Percentiles rank a stretch among this genome's conserved stretches.
Conservation (phyloP, 2,797 vertebrate genomes). For the Sorex maritimensis region DNA sequence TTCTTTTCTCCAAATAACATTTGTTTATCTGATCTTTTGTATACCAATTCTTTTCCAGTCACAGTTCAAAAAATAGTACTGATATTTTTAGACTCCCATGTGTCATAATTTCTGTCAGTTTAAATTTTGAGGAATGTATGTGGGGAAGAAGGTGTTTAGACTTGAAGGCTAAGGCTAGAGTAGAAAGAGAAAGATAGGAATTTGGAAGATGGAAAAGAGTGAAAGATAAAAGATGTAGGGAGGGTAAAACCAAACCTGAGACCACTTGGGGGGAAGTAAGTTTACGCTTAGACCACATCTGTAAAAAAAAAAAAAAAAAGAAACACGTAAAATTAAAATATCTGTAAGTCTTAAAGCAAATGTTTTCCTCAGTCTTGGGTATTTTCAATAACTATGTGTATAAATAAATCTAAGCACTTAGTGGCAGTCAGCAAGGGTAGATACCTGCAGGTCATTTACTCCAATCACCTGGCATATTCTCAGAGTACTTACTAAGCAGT, state of each 20-base stretch:
- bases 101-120: not conserved
- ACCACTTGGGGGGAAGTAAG: not conserved
- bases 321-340: not conserved
- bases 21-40: not conserved
- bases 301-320: not conserved
- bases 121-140: not conserved
- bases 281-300: slow-evolving; percentile 1
- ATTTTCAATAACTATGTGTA: not conserved
- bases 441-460: not conserved
- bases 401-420: not conserved
- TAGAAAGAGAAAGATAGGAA: not conserved
- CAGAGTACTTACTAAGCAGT: not conserved
- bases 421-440: not conserved
- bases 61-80: not conserved
- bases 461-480: not conserved
- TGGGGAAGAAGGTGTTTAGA: too few species aligned
- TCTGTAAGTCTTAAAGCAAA: slow-evolving; percentile 2
- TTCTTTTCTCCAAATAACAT: slow-evolving; percentile 19
- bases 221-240: not conserved
- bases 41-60: not conserved
- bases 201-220: not conserved
- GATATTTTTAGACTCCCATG: not conserved
- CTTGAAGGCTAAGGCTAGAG: not conserved
- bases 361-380: not conserved
- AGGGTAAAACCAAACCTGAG: not conserved